These are phyloP conservation scores for Oreochromis spilurus DNA, from an alignment of 2,113 vertebrate species.

Conservation along the genomic window DNA sequence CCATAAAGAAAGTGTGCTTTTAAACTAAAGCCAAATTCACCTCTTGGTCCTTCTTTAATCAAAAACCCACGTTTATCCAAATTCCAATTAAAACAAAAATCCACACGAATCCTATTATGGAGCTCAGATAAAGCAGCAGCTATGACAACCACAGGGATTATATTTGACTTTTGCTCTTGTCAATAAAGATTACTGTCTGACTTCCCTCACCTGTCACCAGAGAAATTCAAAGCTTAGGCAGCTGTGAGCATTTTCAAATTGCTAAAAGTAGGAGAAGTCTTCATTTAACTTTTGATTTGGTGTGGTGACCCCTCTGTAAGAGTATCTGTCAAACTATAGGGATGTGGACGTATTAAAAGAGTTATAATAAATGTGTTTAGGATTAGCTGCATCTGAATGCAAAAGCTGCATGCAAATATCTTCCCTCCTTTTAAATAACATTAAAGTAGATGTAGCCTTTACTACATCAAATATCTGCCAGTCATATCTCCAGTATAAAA, in stretches of 20 bases:
- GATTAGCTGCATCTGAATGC: not conserved
- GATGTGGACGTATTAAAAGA: not conserved
- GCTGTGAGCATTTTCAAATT: slow-evolving; percentile 7
- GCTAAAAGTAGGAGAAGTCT: not conserved
- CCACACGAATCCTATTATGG: slow-evolving; percentile 15
- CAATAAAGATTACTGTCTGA: slow-evolving; percentile 49
- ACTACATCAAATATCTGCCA: not conserved
- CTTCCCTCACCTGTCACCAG: slow-evolving; percentile 27
- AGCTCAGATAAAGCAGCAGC: slow-evolving; percentile 20
- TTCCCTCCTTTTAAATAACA: not conserved
- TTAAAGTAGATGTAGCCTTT: not conserved
- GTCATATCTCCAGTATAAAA: not conserved
- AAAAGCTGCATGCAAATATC: not conserved
- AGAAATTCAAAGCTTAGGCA: slow-evolving; percentile 29
- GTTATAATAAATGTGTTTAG: not conserved
- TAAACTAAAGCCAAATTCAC: not conserved
- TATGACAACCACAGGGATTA: slow-evolving; percentile 32
- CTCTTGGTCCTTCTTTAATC: not conserved
- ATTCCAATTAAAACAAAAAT: slow-evolving; percentile 36
- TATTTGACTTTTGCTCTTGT: slow-evolving; percentile 23
- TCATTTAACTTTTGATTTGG: slow-evolving; percentile 7
- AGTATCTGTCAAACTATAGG: slow-evolving; percentile 11
- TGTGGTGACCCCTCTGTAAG: not conserved
- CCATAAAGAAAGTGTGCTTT: not conserved
- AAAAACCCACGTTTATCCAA: not conserved